phyloP scores from a whole-genome alignment of 2,888 invertebrate species.

The Hybos culiciformis region DNA sequence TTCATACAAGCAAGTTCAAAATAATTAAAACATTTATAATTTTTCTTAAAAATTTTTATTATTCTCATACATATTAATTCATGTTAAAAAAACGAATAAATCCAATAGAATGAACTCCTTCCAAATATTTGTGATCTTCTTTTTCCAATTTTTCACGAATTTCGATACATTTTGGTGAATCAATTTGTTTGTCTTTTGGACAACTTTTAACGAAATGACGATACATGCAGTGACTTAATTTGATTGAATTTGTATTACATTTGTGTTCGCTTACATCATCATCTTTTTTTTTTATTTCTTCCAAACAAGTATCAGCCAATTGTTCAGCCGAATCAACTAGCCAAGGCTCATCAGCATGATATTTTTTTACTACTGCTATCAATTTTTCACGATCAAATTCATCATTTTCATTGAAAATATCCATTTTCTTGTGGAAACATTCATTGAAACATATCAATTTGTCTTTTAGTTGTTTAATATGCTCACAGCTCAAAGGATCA shows the following conservation, averaged over 20 bases:
- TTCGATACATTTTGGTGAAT: slow-evolving; percentile 18
- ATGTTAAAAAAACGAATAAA: no score
- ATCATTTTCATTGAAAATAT: slow-evolving; percentile 16
- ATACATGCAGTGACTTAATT: slow-evolving; percentile 20
- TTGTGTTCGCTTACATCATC: slow-evolving; percentile 8
- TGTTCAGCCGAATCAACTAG: slow-evolving; percentile 15
- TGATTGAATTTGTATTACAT: slow-evolving; percentile 17
- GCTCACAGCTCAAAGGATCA: slow-evolving; percentile 20
- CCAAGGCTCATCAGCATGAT: slow-evolving; percentile 16
- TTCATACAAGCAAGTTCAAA: no score
- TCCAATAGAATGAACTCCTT: not conserved
- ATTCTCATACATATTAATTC: no score
- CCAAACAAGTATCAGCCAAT: slow-evolving; percentile 18
- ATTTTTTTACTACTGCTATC: slow-evolving; percentile 12
- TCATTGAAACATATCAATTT: slow-evolving; percentile 18
- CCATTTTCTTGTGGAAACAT: slow-evolving; percentile 18
- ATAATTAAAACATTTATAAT: no score
- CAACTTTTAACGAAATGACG: slow-evolving; percentile 18
- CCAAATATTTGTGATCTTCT: slow-evolving; percentile 10
- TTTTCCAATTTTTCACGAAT: slow-evolving; percentile 17
- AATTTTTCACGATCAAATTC: slow-evolving; percentile 18
- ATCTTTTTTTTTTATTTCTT: slow-evolving; percentile 12
- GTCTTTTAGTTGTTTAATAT: slow-evolving; percentile 17
- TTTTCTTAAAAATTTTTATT: no score
- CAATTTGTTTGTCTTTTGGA: slow-evolving; percentile 18